A percentile compares a stretch with the other conserved stretches of the same genome.
Evolutionary conservation across 2,797 vertebrate genomes (phyloP).

Genomic region (Rallus crepitans): DNA sequence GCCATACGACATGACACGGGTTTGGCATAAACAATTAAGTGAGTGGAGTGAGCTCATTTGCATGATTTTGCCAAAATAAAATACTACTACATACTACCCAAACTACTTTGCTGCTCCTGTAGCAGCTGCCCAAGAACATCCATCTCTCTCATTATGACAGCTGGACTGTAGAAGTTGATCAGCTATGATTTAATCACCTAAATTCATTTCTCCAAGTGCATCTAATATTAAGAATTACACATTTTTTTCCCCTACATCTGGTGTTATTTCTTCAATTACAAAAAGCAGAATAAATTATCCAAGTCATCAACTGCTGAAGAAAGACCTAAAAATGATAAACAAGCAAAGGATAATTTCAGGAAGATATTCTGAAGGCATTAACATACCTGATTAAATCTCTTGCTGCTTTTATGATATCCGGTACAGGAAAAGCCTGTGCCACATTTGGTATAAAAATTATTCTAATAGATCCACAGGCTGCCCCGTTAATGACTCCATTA

Average conservation of each 20-base stretch:
- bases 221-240: background rate
- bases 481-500: background rate
- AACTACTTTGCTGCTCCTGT: background rate
- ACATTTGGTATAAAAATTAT: constrained; percentile 13
- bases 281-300: background rate
- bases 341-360: background rate
- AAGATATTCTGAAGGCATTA: constrained; percentile 19
- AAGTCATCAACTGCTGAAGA: background rate
- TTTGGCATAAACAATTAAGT: background rate
- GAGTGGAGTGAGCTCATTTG: background rate
- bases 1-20: background rate
- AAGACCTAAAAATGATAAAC: background rate
- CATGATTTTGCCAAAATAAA: background rate
- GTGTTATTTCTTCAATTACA: background rate
- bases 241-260: background rate
- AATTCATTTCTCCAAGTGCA: background rate
- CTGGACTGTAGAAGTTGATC: background rate
- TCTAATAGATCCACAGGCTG: background rate
- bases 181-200: background rate
- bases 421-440: constrained; percentile 30
- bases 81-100: background rate
- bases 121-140: background rate
- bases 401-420: constrained; percentile 25
- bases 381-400: background rate
- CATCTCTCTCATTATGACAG: background rate